Percentiles rank a stretch among this genome's conserved stretches.
phyloP scores from a whole-genome alignment of 1,140 invertebrate genomes.

The Bombus superbus region DNA sequence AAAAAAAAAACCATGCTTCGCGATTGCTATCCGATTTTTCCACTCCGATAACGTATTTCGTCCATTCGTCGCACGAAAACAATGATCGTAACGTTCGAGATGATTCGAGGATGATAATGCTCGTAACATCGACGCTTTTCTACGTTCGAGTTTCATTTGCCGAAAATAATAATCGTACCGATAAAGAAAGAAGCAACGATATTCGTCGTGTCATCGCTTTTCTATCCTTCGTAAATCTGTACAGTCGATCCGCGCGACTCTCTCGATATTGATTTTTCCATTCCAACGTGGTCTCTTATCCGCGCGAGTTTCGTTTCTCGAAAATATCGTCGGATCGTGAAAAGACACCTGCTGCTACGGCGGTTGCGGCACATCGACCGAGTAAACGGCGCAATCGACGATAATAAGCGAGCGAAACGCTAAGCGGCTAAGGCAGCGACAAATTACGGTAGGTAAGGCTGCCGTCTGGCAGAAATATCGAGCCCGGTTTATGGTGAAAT shows the following conservation, averaged over 20 bases:
- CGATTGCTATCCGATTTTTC: too few relatives aligned
- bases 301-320: not conserved
- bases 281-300: not conserved
- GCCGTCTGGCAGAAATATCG: conserved; percentile 33
- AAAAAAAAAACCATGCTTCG: too few relatives aligned
- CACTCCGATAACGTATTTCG: too few relatives aligned
- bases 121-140: too few relatives aligned
- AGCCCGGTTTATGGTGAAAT: conserved; percentile 45
- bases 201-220: not conserved
- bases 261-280: not conserved
- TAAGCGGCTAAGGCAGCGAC: conserved; percentile 24
- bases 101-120: too few relatives aligned
- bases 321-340: not conserved
- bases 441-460: conserved; percentile 27
- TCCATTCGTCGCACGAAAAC: too few relatives aligned
- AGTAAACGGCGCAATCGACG: conserved; percentile 22
- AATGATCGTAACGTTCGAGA: too few relatives aligned
- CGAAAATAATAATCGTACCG: too few relatives aligned
- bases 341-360: conserved; percentile 17
- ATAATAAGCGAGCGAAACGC: conserved; percentile 28
- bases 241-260: not conserved
- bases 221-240: not conserved
- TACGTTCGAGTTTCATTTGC: too few relatives aligned
- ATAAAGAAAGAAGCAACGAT: too few relatives aligned
- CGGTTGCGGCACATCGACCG: not conserved